Percentiles rank a stretch among this genome's conserved stretches.
These are phyloP conservation scores for Andrena bucephala DNA, from an alignment of 2,888 invertebrate genomes.

Conservation along the genomic window DNA sequence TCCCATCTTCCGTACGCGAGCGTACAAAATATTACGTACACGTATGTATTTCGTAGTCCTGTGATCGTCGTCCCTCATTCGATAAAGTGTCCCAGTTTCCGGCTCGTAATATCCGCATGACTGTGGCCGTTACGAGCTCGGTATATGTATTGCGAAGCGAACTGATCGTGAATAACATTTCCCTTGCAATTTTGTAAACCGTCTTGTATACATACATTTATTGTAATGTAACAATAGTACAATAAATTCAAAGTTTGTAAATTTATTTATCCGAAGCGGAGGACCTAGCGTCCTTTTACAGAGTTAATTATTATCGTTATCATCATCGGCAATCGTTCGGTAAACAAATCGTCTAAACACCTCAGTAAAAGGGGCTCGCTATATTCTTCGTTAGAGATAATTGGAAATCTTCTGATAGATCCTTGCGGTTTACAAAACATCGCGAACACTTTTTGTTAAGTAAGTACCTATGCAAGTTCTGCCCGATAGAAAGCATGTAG, in stretches of 20 bases:
- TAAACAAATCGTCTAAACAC: slow-evolving; percentile 57
- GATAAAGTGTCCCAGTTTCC: too few species aligned
- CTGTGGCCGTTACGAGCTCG: neutral
- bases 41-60: too few species aligned
- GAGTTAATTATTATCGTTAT: slow-evolving; percentile 53
- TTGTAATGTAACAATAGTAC: slow-evolving; percentile 66
- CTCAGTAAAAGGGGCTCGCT: slow-evolving; percentile 50
- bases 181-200: slow-evolving; percentile 60
- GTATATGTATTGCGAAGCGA: slow-evolving; percentile 8
- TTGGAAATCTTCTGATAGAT: slow-evolving; percentile 45
- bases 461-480: slow-evolving; percentile 30
- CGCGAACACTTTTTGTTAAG: slow-evolving; percentile 46
- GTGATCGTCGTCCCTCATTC: too few species aligned
- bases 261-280: slow-evolving; percentile 60
- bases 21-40: too few species aligned
- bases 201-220: slow-evolving; percentile 65
- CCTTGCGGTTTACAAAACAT: slow-evolving; percentile 42
- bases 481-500: slow-evolving; percentile 51
- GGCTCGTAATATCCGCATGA: neutral
- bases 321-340: slow-evolving; percentile 48
- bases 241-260: slow-evolving; percentile 61
- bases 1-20: too few species aligned
- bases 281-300: slow-evolving; percentile 63
- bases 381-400: slow-evolving; percentile 24
- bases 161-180: slow-evolving; percentile 46